Conservation (phyloP, 2,888 invertebrate genomes). For the Aphidius colemani region DNA sequence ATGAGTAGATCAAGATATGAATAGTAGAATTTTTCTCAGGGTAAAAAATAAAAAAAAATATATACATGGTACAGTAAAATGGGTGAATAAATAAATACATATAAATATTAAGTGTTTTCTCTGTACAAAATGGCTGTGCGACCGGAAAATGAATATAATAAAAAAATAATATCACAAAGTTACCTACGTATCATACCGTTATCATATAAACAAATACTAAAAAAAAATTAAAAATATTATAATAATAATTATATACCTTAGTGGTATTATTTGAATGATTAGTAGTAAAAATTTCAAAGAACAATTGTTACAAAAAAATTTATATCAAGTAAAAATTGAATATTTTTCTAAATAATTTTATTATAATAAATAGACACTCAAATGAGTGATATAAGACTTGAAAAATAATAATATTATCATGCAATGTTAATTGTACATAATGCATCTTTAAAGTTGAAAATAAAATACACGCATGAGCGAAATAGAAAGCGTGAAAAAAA, state of each 20-base stretch:
- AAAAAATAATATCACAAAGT: neutral
- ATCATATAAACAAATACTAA: constrained; percentile 8
- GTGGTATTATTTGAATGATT: too few relatives aligned
- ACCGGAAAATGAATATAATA: constrained; percentile 9
- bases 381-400: too few relatives aligned
- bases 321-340: neutral
- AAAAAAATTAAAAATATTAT: neutral
- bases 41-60: too few relatives aligned
- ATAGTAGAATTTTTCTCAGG: too few relatives aligned
- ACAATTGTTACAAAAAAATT: neutral
- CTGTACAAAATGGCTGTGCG: constrained; percentile 14
- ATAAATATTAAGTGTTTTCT: neutral
- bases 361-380: too few relatives aligned
- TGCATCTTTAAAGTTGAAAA: neutral
- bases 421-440: constrained; percentile 10
- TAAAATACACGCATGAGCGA: neutral
- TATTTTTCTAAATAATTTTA: neutral
- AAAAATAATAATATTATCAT: too few relatives aligned
- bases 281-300: too few relatives aligned
- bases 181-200: constrained; percentile 14
- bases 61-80: constrained; percentile 5
- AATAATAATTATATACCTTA: too few relatives aligned
- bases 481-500: constrained; percentile 17
- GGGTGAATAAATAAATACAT: constrained; percentile 20
- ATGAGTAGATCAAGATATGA: too few relatives aligned